Percentiles rank a stretch among this genome's conserved stretches.
phyloP scores from a whole-genome alignment of 2,797 vertebrate genomes.

The Sparidentex hasta region DNA sequence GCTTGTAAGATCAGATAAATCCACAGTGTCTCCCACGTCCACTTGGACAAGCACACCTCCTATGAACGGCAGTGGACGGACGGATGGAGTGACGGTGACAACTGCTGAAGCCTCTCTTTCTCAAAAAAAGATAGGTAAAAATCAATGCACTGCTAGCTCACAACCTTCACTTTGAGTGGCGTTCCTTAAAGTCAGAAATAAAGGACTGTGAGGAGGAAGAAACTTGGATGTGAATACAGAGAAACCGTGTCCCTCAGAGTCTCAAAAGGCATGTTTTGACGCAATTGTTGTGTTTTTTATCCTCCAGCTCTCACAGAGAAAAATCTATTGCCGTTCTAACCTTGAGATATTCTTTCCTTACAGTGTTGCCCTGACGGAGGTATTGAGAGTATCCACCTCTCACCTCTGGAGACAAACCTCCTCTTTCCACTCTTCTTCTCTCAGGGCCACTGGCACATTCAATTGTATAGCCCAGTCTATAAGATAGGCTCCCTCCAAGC shows the following conservation, averaged over 20 bases:
- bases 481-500: conserved; percentile 50
- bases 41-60: conserved; percentile 83
- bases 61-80: conserved; percentile 64
- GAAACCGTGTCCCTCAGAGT: conserved; percentile 59
- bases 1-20: conserved; percentile 90
- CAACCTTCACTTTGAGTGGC: conserved; percentile 48
- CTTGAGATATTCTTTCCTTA: conserved; percentile 80
- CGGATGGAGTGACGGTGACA: conserved; percentile 63
- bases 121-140: conserved; percentile 3
- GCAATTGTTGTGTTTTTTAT: conserved; percentile 68
- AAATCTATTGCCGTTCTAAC: conserved; percentile 74
- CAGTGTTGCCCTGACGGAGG: conserved; percentile 71
- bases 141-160: conserved; percentile 48
- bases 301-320: conserved; percentile 59
- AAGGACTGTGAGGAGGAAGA: conserved; percentile 38
- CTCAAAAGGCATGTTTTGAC: conserved; percentile 73
- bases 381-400: conserved; percentile 78
- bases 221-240: conserved; percentile 61
- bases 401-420: conserved; percentile 75
- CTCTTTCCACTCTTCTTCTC: conserved; percentile 62
- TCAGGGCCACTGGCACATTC: conserved; percentile 75
- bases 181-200: conserved; percentile 38
- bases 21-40: conserved; percentile 80
- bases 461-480: conserved; percentile 68
- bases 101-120: conserved; percentile 47